Evolutionary conservation across 2,888 invertebrate species (phyloP).

Genomic region (Cetonia aurata): DNA sequence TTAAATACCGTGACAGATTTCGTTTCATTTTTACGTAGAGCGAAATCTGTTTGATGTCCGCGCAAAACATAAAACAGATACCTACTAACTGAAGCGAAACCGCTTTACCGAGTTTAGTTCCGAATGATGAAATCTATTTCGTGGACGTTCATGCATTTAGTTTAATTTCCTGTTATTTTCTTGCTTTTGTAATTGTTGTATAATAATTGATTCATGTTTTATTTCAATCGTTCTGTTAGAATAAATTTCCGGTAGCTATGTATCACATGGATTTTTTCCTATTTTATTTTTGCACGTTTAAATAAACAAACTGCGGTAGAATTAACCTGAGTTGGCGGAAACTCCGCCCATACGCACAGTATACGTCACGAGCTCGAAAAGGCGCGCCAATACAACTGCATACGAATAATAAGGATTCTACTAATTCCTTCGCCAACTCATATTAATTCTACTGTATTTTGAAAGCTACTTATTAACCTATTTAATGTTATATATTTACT

Average conservation of each 20-base stretch:
- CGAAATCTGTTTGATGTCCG: background rate
- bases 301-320: no score
- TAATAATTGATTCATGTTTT: background rate
- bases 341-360: no score
- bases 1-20: conserved; percentile 9
- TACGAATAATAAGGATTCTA: no score
- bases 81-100: conserved; percentile 8
- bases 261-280: no score
- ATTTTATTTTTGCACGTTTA: no score
- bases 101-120: background rate
- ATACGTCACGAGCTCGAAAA: no score
- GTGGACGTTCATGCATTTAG: conserved; percentile 12
- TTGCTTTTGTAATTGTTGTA: background rate
- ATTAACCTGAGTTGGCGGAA: no score
- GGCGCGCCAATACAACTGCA: no score
- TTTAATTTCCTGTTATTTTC: conserved; percentile 26
- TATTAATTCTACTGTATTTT: no score
- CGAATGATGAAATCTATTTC: background rate
- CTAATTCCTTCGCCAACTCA: no score
- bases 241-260: background rate
- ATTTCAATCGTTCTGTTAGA: background rate
- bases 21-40: background rate
- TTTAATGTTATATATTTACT: no score
- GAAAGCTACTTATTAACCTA: no score
- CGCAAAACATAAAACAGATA: background rate